These are phyloP conservation scores for Nipponacmea schrenckii DNA, from an alignment of 2,888 invertebrate genomes.

Conservation along the genomic window DNA sequence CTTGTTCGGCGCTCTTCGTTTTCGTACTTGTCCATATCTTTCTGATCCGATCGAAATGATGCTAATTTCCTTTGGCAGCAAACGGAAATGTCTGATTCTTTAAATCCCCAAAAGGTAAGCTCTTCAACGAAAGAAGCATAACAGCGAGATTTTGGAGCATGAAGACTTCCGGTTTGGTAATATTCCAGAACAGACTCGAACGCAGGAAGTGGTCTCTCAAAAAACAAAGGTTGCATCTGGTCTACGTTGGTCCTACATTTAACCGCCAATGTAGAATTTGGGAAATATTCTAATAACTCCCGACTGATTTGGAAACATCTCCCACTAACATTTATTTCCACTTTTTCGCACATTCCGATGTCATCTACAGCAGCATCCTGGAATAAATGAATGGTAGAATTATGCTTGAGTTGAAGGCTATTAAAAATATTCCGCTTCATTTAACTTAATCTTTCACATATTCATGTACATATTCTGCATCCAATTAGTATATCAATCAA, in stretches of 20 bases:
- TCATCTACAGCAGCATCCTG: neutral
- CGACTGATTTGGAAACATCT: constrained; percentile 8
- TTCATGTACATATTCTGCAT: too few species aligned
- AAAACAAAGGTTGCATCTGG: neutral
- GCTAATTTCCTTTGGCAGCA: neutral
- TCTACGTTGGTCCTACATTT: neutral
- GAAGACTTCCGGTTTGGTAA: constrained; percentile 13
- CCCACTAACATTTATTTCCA: constrained; percentile 11
- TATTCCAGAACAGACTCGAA: constrained; percentile 10
- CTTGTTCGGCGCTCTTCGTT: neutral
- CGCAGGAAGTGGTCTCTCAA: constrained; percentile 6
- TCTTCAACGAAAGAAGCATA: neutral
- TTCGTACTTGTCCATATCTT: neutral
- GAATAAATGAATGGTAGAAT: too few species aligned
- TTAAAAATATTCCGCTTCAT: too few species aligned
- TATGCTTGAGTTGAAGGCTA: too few species aligned
- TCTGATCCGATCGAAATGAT: neutral
- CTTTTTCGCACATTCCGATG: neutral
- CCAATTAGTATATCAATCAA: too few species aligned
- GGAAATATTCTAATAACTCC: neutral
- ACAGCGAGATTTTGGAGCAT: constrained; percentile 7
- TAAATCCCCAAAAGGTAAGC: neutral
- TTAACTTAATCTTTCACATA: too few species aligned
- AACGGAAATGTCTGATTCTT: neutral
- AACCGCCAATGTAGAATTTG: neutral